Evolutionary conservation across 2,888 invertebrate species (phyloP), one percentile per base, ranked within the genome.

Genomic region (Orthosia gracilis): DNA sequence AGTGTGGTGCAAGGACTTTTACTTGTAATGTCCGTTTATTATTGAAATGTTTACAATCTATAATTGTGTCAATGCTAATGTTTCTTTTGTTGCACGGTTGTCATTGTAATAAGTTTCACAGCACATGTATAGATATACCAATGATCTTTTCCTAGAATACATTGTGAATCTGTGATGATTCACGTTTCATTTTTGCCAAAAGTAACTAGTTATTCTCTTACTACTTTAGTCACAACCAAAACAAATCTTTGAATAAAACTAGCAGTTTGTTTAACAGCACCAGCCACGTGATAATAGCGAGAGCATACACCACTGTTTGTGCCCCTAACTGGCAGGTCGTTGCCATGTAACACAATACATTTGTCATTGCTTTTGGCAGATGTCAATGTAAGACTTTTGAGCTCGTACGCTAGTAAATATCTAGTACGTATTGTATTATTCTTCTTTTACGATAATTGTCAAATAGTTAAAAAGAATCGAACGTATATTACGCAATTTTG

Each of bases 1-100:
- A 72, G 83, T 84, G 87, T 89, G 80, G 87, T 87, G 90, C 91
- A 90, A 91, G 91, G 92, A 90, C 86, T 91, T 88, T 89, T 87
- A 87, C 86, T 85, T 82, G 71, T 85, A 86, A 84, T 85, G 82
- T 87, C 79, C 82, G 77, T 85, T 78, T 85, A 78, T 85, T 87
- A 83, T 85, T 85, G 65, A 82, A 87, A 83, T 81, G 82, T 76
- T 72, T 75, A 66, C 78, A 58, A 73, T 80, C 74, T 86, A 84
- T 84, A 87, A 89, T 87, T 88, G 89, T 90, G 89, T 90, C 88
- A 90, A 89, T 89, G 89, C 69, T 87, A 85, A 85, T 89, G 81
- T 85, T 76, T 84, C 82, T 75, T 76, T 86, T 86, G 76, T 84
- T 79, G 73, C 31, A 57, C 54, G 31, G 49, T 74, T 63, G 49